Conservation (phyloP, 2,888 invertebrate genomes). For the Mythimna vitellina region DNA sequence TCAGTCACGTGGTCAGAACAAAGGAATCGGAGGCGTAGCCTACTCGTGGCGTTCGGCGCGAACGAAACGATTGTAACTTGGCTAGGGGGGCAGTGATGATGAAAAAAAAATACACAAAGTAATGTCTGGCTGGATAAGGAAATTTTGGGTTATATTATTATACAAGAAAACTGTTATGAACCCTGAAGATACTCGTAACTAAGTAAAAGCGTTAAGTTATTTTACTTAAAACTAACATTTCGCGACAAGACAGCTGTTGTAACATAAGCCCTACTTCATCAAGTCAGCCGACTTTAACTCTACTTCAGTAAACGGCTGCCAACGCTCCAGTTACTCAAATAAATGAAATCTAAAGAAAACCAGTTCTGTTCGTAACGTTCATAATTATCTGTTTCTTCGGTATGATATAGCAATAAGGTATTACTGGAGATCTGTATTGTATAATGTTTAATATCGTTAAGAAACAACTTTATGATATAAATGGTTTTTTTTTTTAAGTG, state of each 20-base stretch:
- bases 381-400: conserved; percentile 41
- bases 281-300: neutral
- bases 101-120: too few species aligned
- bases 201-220: neutral
- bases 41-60: too few species aligned
- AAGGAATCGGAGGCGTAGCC: too few species aligned
- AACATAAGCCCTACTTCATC: conserved; percentile 2
- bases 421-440: conserved; percentile 10
- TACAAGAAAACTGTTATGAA: too few species aligned
- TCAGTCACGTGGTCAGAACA: too few species aligned
- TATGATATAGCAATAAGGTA: conserved; percentile 38
- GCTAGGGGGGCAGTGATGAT: too few species aligned
- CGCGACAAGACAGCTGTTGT: neutral
- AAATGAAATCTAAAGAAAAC: conserved; percentile 62
- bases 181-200: neutral
- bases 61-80: too few species aligned
- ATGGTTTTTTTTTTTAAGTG: too few species aligned
- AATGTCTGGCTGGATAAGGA: too few species aligned
- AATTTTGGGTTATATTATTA: too few species aligned
- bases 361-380: conserved; percentile 45
- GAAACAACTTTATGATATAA: conserved; percentile 2
- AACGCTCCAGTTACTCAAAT: conserved; percentile 52
- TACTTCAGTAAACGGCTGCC: conserved; percentile 21
- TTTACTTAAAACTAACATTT: neutral
- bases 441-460: conserved; percentile 11